Conservation (phyloP, 2,797 vertebrate genomes). For the Danio aesculapii region DNA sequence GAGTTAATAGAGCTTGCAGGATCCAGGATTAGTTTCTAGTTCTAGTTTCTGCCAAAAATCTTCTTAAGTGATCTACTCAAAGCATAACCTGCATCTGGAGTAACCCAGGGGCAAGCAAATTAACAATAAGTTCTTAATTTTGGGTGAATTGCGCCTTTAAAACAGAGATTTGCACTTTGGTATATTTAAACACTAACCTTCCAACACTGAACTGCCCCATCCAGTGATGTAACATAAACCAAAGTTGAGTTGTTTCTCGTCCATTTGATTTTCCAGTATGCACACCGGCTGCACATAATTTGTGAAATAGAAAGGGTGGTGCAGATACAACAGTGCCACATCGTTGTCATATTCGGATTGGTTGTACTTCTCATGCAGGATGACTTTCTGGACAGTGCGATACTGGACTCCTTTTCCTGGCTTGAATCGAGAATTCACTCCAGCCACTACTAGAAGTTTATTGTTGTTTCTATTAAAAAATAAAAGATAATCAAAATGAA, state of each 20-base stretch:
- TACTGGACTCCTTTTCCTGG: conserved; percentile 61
- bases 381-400: conserved; percentile 50
- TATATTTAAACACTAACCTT: conserved; percentile 59
- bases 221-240: conserved; percentile 70
- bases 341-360: conserved; percentile 50
- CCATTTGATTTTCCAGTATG: conserved; percentile 44
- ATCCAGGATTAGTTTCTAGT: too few relatives aligned
- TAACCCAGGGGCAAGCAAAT: too few relatives aligned
- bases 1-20: too few relatives aligned
- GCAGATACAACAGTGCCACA: conserved; percentile 64
- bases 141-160: too few relatives aligned
- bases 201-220: conserved; percentile 63
- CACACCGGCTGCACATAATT: conserved; percentile 66
- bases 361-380: conserved; percentile 55
- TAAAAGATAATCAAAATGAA: background rate
- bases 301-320: conserved; percentile 59
- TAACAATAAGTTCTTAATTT: too few relatives aligned
- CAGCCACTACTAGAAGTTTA: conserved; percentile 61
- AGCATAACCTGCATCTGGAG: too few relatives aligned
- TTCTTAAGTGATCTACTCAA: too few relatives aligned
- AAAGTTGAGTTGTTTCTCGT: conserved; percentile 65
- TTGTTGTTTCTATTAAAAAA: conserved; percentile 35
- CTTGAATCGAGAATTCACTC: conserved; percentile 43
- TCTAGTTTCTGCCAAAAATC: too few relatives aligned
- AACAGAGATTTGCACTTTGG: background rate